Base-by-base conservation (phyloP, 2,888 invertebrate species). In the Cantharis rustica region DNA sequence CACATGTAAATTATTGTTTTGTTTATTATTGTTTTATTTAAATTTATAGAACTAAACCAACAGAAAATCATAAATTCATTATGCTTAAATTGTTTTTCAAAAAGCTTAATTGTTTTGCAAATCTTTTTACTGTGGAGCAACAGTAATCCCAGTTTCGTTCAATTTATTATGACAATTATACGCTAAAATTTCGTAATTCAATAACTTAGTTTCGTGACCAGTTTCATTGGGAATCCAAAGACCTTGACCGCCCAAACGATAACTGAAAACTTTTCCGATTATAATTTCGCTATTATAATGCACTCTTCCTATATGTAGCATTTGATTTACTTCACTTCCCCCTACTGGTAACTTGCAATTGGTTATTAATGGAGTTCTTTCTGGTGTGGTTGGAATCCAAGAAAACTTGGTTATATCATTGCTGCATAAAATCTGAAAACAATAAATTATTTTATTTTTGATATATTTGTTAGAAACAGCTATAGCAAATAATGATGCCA, bases 241-340 rank as follows among this genome's bases (percentile, higher is more conserved):
- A 1, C 73, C 73, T 16, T 68, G 11, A 62, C 16, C 16, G 1
- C 68, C 11, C 10, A 27, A 9, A n/a, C 62, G 68, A 23, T 61
- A 26, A n/a, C 69, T 69, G 16, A 69, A 68, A 10, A 73, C 73
- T 27, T 73, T 73, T 16, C 73, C 73, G 61, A 69, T 61, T 7
- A 69, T 16, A n/a, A 16, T 16, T 16, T 69, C 20, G 0, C 63
- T 63, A 16, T 61, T 11, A 69, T 73, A 16, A 16, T 20, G 5
- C 2, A 73, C 68, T 20, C 73, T 68, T 47, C 73, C 73, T 17
- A 73, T 73, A n/a, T 73, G 47, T 20, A 73, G 16, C 16, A 13
- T 2, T 15, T 68, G 73, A 3, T 26, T 68, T 17, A 47, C 61
- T 68, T 73, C 73, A 15, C 15, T 26, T 13, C 73, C 73, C 0